Conservation (phyloP, 2,888 invertebrate species). For the Leptura quadrifasciata region DNA sequence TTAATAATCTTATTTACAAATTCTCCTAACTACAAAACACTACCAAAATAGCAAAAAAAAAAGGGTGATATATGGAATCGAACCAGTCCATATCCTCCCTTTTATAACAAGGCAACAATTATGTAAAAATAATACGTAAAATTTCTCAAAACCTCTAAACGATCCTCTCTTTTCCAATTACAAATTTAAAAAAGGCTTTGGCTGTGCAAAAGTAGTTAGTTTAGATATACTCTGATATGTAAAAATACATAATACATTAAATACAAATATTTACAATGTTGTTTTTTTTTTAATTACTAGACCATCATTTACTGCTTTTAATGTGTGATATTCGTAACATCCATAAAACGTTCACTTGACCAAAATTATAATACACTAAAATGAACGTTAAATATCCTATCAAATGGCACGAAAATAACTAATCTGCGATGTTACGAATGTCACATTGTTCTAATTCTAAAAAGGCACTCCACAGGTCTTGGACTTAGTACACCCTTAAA, state of each 20-base stretch:
- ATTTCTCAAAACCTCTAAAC: slow-evolving; percentile 31
- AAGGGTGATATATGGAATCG: slow-evolving; percentile 43
- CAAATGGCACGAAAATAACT: slow-evolving; percentile 54
- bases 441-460: slow-evolving; percentile 59
- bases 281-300: slow-evolving; percentile 55
- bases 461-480: slow-evolving; percentile 70
- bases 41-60: slow-evolving; percentile 63
- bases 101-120: slow-evolving; percentile 56
- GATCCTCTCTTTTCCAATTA: slow-evolving; percentile 13
- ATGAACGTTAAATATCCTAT: slow-evolving; percentile 6
- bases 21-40: slow-evolving; percentile 66
- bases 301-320: slow-evolving; percentile 55
- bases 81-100: slow-evolving; percentile 40
- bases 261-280: slow-evolving; percentile 63
- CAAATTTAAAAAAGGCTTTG: slow-evolving; percentile 53
- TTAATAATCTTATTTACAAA: slow-evolving; percentile 71
- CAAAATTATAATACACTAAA: slow-evolving; percentile 1
- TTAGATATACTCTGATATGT: slow-evolving; percentile 65
- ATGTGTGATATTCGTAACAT: slow-evolving; percentile 49
- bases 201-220: slow-evolving; percentile 65
- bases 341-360: slow-evolving; percentile 32
- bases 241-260: slow-evolving; percentile 68
- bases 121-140: slow-evolving; percentile 45
- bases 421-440: slow-evolving; percentile 40
- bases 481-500: slow-evolving; percentile 57